Conservation (phyloP, 2,797 vertebrate species). For the Odontamblyopus rebecca region DNA sequence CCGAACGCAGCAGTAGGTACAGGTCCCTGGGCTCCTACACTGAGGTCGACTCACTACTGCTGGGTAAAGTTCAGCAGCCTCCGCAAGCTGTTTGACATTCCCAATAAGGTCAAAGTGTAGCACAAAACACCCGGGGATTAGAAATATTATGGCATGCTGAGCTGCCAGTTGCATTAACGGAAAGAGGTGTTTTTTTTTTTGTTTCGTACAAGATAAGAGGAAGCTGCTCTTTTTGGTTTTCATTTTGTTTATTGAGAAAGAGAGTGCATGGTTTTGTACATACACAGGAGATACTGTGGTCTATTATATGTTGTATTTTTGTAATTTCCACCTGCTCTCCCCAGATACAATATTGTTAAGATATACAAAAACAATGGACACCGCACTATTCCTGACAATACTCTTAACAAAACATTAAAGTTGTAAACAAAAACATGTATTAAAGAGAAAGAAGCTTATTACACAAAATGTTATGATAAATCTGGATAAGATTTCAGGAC, state of each 20-base stretch:
- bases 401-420: too few relatives aligned
- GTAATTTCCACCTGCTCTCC: neutral
- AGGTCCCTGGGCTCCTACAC: constrained; percentile 61
- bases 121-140: constrained; percentile 67
- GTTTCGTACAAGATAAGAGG: constrained; percentile 3
- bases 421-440: too few relatives aligned
- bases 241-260: neutral
- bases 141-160: constrained; percentile 45
- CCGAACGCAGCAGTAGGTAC: constrained; percentile 63
- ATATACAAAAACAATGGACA: too few relatives aligned
- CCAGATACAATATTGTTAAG: neutral
- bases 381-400: too few relatives aligned
- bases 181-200: constrained; percentile 17
- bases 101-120: constrained; percentile 76
- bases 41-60: constrained; percentile 59
- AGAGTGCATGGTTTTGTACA: neutral
- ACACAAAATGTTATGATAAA: too few relatives aligned
- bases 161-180: constrained; percentile 33
- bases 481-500: too few relatives aligned
- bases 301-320: neutral
- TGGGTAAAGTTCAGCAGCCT: constrained; percentile 76
- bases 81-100: constrained; percentile 78
- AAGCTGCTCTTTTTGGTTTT: neutral
- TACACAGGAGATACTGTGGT: neutral
- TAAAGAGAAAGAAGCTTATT: too few relatives aligned